Base-by-base conservation (phyloP, 30 jellyfish, hydroid and myxozoan species). In the Cassiopea andromeda region DNA sequence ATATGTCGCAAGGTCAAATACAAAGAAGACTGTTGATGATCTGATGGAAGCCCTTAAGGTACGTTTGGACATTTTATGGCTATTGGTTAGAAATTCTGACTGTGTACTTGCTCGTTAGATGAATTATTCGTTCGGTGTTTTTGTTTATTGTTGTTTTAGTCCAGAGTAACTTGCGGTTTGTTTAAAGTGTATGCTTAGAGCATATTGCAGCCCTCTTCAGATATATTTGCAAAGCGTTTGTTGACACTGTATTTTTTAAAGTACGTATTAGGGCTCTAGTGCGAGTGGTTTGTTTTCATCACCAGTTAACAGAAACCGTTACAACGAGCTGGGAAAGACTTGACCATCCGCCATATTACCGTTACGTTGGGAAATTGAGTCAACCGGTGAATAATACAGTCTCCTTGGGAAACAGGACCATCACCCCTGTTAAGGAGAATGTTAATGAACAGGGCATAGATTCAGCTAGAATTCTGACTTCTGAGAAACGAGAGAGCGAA, bases 281-380 rank as follows among this genome's bases (percentile, higher is more conserved):
- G n/a, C n/a, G n/a, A n/a, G n/a, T n/a, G n/a, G n/a, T n/a, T n/a
- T n/a, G n/a, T 50, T 50, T 50, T 50, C 64, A 50, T 50, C 5
- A 50, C 5, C 75, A 94, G 98, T 92, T 92, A 46, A 96, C 99
- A 67, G 99, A 96, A 64, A 88, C 97, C 17, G 97, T 96, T 14
- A 67, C 99, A 1, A 91, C 90, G 71, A 93, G 82, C 50, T 96
- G 98, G 98, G 99, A 96, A 61, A 91, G 99, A 7, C 87, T 92
- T 1, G 98, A 92, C 69, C 91, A 92, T 7, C 99, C 98, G 4
- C 99, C 99, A 5, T 96, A 96, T 70, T 91, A 92, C 82, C 92
- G 94, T 48, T 70, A 46, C 50, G 72, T 85, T 43, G 92, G 85
- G 54, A 90, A 90, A 76, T 69, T 79, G 47, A 69, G 19, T n/a